Percentiles rank a stretch among this genome's conserved stretches.
These are phyloP conservation scores for Bombus waltoni DNA, from an alignment of 1,140 invertebrate species.

Conservation along the genomic window DNA sequence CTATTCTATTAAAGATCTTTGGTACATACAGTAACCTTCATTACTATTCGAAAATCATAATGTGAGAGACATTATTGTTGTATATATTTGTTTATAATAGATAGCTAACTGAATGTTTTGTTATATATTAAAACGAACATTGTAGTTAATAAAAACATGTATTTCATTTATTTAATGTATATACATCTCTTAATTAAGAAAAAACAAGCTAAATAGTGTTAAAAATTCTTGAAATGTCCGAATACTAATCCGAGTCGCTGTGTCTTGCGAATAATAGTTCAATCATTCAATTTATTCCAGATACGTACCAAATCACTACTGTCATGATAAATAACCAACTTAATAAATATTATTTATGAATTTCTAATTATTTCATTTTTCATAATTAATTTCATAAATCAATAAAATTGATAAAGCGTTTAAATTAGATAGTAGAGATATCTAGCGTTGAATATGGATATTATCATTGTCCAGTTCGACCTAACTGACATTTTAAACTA, in stretches of 20 bases:
- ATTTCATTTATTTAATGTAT: not conserved
- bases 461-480: no score
- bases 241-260: no score
- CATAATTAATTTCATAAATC: not conserved
- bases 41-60: no score
- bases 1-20: not conserved
- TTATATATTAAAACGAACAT: not conserved
- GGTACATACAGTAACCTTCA: no score
- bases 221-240: no score
- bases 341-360: not conserved
- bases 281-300: not conserved
- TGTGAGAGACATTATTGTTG: no score
- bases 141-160: not conserved
- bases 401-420: not conserved
- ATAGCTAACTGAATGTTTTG: no score
- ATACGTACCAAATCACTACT: not conserved
- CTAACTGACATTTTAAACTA: slow-evolving; percentile 6
- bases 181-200: not conserved
- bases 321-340: not conserved
- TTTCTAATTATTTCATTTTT: not conserved
- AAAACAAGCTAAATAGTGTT: no score
- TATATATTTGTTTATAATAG: no score
- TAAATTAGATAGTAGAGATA: not conserved
- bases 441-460: not conserved
- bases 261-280: not conserved